Percentiles rank a stretch among this genome's conserved stretches.
Conservation (phyloP, 2,113 vertebrate species). For the Callaeas wilsoni region DNA sequence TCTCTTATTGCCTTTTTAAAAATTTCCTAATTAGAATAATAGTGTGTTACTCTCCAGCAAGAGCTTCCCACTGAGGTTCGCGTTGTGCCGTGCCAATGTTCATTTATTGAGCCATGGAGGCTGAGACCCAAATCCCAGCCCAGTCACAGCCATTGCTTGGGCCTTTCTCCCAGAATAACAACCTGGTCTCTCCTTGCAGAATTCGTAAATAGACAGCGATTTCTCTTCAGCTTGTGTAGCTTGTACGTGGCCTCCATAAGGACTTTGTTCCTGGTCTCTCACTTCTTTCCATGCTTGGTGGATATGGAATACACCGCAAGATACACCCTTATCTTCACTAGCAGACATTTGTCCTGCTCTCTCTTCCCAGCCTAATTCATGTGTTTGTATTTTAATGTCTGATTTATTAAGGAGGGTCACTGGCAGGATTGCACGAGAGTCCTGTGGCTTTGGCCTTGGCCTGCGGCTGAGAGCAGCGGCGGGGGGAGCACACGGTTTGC, state of each 20-base stretch:
- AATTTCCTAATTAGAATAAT: background rate
- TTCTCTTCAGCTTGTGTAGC: background rate
- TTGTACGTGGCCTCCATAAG: background rate
- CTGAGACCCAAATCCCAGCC: background rate
- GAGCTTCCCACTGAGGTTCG: background rate
- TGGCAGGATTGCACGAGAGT: background rate
- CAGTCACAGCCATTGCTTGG: background rate
- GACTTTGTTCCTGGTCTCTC: background rate
- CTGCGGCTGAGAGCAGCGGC: background rate
- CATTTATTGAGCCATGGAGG: background rate
- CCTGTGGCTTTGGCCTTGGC: background rate
- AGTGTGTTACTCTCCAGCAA: background rate
- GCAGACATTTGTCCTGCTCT: background rate
- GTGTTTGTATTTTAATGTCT: background rate
- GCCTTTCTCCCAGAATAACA: background rate
- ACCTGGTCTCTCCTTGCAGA: background rate
- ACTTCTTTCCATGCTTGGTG: background rate
- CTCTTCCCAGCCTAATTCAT: background rate
- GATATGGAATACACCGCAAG: background rate
- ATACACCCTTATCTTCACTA: background rate
- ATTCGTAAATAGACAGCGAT: background rate
- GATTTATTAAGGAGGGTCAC: constrained; percentile 13
- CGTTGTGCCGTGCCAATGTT: background rate
- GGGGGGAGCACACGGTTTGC: background rate
- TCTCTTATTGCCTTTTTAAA: background rate